A percentile compares a stretch with the other conserved stretches of the same genome.
These are phyloP conservation scores for Monomorium pharaonis DNA, from an alignment of 1,140 invertebrate species.

Conservation along the genomic window DNA sequence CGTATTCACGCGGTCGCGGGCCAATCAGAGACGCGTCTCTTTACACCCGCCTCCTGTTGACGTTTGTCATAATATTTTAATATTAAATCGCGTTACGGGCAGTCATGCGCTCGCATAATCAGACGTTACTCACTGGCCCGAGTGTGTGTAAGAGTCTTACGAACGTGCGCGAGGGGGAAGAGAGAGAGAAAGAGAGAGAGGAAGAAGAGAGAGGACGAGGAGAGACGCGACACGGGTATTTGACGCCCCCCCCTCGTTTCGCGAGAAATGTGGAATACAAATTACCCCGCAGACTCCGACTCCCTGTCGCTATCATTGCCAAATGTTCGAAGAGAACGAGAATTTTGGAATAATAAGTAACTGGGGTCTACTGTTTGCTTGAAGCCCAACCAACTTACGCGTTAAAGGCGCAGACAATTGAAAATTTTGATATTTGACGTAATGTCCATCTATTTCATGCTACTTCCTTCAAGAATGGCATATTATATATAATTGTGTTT, in stretches of 20 bases:
- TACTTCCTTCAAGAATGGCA: background rate
- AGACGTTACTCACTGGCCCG: conserved; percentile 78
- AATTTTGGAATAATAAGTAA: conserved; percentile 79
- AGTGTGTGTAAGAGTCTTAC: conserved; percentile 63
- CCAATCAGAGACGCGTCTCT: conserved; percentile 83
- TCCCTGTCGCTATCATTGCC: conserved; percentile 55
- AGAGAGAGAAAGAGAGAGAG: background rate
- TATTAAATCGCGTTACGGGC: conserved; percentile 85
- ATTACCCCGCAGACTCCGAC: conserved; percentile 76
- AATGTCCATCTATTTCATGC: background rate
- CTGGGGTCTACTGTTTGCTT: background rate
- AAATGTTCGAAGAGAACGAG: conserved; percentile 72
- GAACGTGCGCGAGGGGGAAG: conserved; percentile 16
- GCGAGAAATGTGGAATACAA: conserved; percentile 84
- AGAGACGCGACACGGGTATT: conserved; percentile 71
- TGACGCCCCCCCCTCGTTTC: conserved; percentile 75
- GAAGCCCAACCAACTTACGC: background rate
- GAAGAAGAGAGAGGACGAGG: conserved; percentile 49
- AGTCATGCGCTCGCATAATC: conserved; percentile 85
- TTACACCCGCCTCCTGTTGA: conserved; percentile 82
- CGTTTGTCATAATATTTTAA: conserved; percentile 86
- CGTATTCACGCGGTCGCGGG: conserved; percentile 82
- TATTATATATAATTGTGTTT: background rate
- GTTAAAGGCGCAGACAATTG: background rate
- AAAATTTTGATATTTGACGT: background rate